Evolutionary conservation across 1,140 invertebrate species (phyloP).

Genomic region (Drosophila paulistorum): DNA sequence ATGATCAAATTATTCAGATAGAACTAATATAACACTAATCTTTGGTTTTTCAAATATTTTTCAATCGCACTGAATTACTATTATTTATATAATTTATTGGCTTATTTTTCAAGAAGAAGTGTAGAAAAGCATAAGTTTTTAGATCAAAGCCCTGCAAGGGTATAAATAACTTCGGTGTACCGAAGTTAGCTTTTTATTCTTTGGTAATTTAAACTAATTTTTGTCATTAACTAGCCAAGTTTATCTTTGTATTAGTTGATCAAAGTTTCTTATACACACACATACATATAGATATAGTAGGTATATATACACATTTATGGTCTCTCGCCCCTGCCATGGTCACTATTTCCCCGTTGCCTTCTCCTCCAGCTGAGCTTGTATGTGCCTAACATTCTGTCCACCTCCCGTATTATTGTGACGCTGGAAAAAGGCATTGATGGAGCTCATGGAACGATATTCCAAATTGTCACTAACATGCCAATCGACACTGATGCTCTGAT

Average conservation of each 20-base stretch:
- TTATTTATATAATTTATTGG: no score
- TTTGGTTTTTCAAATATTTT: no score
- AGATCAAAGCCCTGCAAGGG: background rate
- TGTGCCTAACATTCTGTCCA: constrained; percentile 73
- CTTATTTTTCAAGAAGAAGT: no score
- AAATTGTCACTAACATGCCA: constrained; percentile 81
- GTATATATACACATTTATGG: constrained; percentile 35
- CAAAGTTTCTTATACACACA: constrained; percentile 35
- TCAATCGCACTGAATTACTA: no score
- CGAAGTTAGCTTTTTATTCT: background rate
- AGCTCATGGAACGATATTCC: constrained; percentile 86
- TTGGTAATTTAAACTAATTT: constrained; percentile 57
- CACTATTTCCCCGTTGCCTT: constrained; percentile 74
- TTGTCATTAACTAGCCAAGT: constrained; percentile 39
- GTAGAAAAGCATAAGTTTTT: no score
- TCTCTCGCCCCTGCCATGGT: no score
- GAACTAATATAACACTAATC: no score
- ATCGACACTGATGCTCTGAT: constrained; percentile 82
- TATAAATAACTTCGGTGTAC: background rate
- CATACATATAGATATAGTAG: constrained; percentile 26
- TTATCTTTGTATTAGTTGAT: constrained; percentile 25
- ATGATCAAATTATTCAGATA: no score
- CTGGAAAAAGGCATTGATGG: constrained; percentile 88
- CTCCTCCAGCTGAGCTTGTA: constrained; percentile 78
- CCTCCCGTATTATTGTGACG: constrained; percentile 85